Percentiles rank a stretch among this genome's conserved stretches.
Conservation (phyloP, 92 coral and sea anemone species). For the Epizoanthus ramosus region DNA sequence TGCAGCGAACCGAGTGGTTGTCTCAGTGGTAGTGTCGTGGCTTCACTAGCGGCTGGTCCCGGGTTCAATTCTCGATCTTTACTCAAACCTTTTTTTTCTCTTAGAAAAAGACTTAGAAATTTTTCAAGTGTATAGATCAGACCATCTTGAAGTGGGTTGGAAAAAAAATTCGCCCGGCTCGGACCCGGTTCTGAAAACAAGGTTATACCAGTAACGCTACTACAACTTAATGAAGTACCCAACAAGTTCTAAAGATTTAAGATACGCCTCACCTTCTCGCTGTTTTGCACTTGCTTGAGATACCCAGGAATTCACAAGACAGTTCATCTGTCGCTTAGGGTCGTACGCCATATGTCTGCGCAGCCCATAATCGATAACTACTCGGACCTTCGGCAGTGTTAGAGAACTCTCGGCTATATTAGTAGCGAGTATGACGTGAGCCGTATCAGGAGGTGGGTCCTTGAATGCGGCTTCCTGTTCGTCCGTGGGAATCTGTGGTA, state of each 20-base stretch:
- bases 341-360: slow-evolving; percentile 40
- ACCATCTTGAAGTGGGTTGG: too few species aligned
- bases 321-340: slow-evolving; percentile 28
- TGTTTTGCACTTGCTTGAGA: slow-evolving; percentile 44
- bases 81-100: too few species aligned
- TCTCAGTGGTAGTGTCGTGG: too few species aligned
- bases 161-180: too few species aligned
- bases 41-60: too few species aligned
- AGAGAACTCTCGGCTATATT: slow-evolving; percentile 52
- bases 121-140: too few species aligned
- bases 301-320: slow-evolving; percentile 29
- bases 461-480: slow-evolving; percentile 43
- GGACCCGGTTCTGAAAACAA: too few species aligned
- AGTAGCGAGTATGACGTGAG: slow-evolving; percentile 44
- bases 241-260: background rate
- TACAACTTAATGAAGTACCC: background rate
- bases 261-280: slow-evolving; percentile 33
- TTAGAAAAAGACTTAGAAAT: too few species aligned
- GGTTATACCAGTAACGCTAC: too few species aligned
- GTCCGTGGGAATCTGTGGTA: slow-evolving; percentile 40
- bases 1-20: too few species aligned
- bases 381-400: slow-evolving; percentile 51
- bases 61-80: too few species aligned
- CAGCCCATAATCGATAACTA: slow-evolving; percentile 50
- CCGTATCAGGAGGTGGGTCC: slow-evolving; percentile 36